A percentile compares a stretch with the other conserved stretches of the same genome.
Conservation (phyloP, 2,113 vertebrate genomes). For the human (Homo sapiens) region DNA sequence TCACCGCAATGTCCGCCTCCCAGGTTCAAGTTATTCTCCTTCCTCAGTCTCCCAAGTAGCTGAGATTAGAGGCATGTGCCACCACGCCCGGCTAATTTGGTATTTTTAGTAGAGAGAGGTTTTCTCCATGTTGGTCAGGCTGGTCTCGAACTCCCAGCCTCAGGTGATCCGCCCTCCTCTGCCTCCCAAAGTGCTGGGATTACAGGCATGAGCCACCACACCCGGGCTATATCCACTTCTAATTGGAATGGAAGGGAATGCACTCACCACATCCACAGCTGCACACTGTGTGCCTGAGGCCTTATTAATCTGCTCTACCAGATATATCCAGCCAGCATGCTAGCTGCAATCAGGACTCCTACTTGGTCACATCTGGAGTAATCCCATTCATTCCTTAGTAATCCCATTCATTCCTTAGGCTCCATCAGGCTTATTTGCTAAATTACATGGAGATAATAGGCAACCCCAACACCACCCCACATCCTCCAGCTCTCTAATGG, state of each 20-base stretch:
- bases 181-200: too few relatives aligned
- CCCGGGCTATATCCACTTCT: neutral
- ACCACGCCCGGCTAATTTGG: too few relatives aligned
- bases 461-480: neutral
- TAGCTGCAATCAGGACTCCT: neutral
- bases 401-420: neutral
- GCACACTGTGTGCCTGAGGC: neutral
- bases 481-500: neutral
- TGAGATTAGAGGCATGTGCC: too few relatives aligned
- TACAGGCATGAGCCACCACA: too few relatives aligned
- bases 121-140: too few relatives aligned
- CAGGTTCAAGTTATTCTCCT: too few relatives aligned
- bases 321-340: neutral
- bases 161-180: too few relatives aligned
- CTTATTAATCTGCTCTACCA: neutral
- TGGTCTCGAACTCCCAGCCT: too few relatives aligned
- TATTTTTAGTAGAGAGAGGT: too few relatives aligned
- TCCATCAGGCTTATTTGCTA: neutral
- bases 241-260: neutral
- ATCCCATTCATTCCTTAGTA: neutral
- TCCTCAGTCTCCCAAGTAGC: too few relatives aligned
- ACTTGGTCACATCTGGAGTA: neutral
- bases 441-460: rapidly evolving
- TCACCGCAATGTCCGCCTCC: too few relatives aligned
- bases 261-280: neutral